Base-by-base conservation (phyloP, 2,888 invertebrate genomes). In the Prenolepis imparis region DNA sequence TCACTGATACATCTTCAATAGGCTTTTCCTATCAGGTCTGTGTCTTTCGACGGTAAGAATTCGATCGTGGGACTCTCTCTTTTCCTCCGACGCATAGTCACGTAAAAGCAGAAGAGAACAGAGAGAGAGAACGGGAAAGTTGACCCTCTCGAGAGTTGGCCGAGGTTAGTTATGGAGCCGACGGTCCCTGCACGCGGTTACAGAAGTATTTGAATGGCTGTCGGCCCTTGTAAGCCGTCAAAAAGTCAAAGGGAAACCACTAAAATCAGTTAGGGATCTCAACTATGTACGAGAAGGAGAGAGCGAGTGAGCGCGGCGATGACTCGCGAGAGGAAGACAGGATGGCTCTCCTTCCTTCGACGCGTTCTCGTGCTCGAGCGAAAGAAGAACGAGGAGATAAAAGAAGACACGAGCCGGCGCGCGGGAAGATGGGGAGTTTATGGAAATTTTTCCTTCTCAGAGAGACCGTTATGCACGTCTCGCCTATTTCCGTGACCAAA, bases 261-360 rank as follows among this genome's bases (percentile, higher is more conserved):
- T 94, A 93, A 94, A 94, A 94, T 94, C 94, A 93, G 93, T 94
- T 94, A 93, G 93, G 94, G 93, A 94, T 94, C 93, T 94, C 93
- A 94, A 94, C 94, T 94, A 93, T 90, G 90, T 86, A 82, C 75
- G 86, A 85, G 86, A 90, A n/a, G 48, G 83, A 55, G 85, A 89
- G 90, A 89, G 75, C 84, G 86, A 84, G 66, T 66, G 68, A 83
- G 85, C 57, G 78, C 48, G 28, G 55, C 24, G 83, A 78, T 57
- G 39, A 21, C 32, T 39, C 21, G 67, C 55, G 61, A 63, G 74
- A 73, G 44, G 36, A 75, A 81, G 72, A 70, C 12, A 64, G 59
- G 67, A 63, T 70, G 59, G 61, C 77, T 72, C 77, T 72, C 57
- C 24, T 61, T 77, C 72, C n/a, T 44, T 63, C 48, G n/a, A 52